Conservation (phyloP, 2,797 vertebrate species). For the Fringilla coelebs region DNA sequence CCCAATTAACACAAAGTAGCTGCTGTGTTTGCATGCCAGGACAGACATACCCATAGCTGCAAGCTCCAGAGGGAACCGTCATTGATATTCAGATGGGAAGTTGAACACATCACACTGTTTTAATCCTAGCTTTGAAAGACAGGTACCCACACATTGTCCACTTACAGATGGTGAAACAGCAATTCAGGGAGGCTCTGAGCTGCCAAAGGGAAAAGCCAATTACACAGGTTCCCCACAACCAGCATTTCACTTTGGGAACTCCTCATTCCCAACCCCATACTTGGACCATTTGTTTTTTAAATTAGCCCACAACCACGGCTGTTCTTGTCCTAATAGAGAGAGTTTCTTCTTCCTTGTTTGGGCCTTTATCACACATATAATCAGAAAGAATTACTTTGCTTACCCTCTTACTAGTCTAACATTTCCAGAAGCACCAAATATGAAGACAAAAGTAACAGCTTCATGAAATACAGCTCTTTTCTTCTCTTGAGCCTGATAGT, state of each 20-base stretch:
- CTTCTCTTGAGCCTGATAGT: slow-evolving; percentile 10
- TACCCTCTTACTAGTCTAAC: not conserved
- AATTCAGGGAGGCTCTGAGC: not conserved
- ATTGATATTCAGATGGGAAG: not conserved
- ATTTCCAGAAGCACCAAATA: slow-evolving; percentile 2
- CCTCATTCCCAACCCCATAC: not conserved
- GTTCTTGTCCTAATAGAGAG: not conserved
- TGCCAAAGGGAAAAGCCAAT: not conserved
- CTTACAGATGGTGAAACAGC: not conserved
- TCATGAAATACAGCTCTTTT: slow-evolving; percentile 36
- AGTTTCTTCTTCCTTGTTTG: not conserved
- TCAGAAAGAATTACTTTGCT: not conserved
- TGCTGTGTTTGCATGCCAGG: not conserved
- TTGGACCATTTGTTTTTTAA: not conserved
- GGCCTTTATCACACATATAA: not conserved
- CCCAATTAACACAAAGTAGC: not conserved
- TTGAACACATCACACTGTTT: not conserved
- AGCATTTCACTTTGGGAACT: not conserved
- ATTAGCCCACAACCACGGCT: not conserved
- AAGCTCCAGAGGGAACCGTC: not conserved
- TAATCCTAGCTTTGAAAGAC: not conserved
- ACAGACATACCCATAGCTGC: not conserved
- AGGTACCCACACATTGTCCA: not conserved
- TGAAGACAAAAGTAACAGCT: not conserved
- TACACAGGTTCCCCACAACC: not conserved